Conservation (phyloP, 2,797 vertebrate species). For the Chelon auratus region DNA sequence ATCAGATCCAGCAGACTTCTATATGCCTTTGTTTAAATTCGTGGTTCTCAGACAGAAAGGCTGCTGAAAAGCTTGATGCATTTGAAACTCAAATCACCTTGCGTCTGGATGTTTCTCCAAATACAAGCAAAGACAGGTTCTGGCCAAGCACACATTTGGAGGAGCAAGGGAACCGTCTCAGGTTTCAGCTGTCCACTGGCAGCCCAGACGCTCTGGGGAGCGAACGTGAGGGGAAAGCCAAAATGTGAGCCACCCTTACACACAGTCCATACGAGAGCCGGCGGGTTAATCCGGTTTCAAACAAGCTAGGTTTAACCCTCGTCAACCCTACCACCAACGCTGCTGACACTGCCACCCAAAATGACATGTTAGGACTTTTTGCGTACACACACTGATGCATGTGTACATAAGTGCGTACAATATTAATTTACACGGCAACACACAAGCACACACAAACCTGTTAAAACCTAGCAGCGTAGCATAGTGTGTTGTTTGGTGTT, state of each 20-base stretch:
- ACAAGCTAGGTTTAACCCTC: constrained; percentile 77
- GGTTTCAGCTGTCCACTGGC: constrained; percentile 73
- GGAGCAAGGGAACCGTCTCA: constrained; percentile 56
- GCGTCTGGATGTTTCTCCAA: constrained; percentile 60
- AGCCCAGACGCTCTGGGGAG: constrained; percentile 37
- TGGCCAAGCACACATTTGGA: constrained; percentile 44
- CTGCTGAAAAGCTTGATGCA: constrained; percentile 56
- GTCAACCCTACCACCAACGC: constrained; percentile 72
- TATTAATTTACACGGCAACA: constrained; percentile 38
- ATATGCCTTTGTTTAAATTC: constrained; percentile 30
- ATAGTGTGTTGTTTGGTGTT: constrained; percentile 53
- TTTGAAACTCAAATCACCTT: constrained; percentile 54
- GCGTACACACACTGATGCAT: constrained; percentile 13
- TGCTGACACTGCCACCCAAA: constrained; percentile 63
- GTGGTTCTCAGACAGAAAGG: constrained; percentile 42
- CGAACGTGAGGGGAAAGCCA: constrained; percentile 76
- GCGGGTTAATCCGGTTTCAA: constrained; percentile 84
- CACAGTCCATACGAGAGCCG: constrained; percentile 58
- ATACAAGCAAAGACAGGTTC: constrained; percentile 43
- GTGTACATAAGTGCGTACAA: constrained; percentile 14
- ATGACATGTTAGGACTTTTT: constrained; percentile 50
- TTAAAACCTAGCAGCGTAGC: constrained; percentile 15
- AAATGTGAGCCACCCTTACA: constrained; percentile 72
- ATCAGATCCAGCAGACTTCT: constrained; percentile 20
- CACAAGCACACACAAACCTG: constrained; percentile 12